Percentiles rank a stretch among this genome's conserved stretches.
Evolutionary conservation across 2,888 invertebrate genomes (phyloP).

Genomic region (Amiota mariae): DNA sequence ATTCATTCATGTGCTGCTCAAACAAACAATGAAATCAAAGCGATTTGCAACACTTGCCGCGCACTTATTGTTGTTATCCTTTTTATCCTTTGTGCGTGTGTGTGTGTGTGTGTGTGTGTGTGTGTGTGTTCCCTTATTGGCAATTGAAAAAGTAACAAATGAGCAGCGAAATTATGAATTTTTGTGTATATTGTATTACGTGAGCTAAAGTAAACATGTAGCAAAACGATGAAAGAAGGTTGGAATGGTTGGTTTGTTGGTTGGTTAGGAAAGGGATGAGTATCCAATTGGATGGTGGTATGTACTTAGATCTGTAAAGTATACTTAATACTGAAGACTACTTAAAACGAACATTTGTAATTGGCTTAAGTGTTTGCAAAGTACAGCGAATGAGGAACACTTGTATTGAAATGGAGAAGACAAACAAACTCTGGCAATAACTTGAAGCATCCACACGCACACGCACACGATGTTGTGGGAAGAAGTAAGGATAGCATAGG

Average conservation of each 20-base stretch:
- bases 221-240: no score
- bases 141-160: constrained; percentile 48
- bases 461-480: no score
- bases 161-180: constrained; percentile 55
- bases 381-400: no score
- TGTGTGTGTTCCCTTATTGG: neutral
- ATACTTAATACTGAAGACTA: neutral
- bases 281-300: constrained; percentile 31
- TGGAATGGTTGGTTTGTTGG: neutral
- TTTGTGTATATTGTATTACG: constrained; percentile 23
- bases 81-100: neutral
- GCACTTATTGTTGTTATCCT: constrained; percentile 3
- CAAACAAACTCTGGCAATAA: no score
- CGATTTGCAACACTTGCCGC: constrained; percentile 63
- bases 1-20: no score
- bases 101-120: constrained; percentile 10
- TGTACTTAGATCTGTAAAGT: no score
- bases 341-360: constrained; percentile 43
- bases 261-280: neutral
- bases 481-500: no score
- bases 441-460: no score
- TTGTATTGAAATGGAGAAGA: no score
- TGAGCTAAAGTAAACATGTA: neutral
- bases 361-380: constrained; percentile 51
- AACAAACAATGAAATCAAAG: constrained; percentile 63